Evolutionary conservation across 1,140 invertebrate species (phyloP), one percentile per base, ranked within the genome.

Genomic region (Batillaria attramentaria): DNA sequence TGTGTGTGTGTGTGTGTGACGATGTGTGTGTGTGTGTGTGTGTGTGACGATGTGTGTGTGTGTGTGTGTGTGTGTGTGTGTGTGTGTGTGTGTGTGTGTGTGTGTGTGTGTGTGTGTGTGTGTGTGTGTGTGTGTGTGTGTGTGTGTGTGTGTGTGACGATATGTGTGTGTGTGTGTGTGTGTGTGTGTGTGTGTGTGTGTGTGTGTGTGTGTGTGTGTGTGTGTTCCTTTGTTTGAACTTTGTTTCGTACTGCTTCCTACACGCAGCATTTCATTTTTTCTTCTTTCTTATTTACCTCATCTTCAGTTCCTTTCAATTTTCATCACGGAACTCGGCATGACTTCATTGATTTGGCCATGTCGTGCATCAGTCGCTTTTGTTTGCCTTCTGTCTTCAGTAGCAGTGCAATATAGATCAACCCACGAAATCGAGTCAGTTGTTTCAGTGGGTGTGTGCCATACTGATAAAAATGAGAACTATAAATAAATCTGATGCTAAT

Each of bases 71-170:
- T 72, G 39, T 54, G 42, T 72, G 42, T 54, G 42, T 72, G 42
- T 35, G 5, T 72, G 42, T 35, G 39, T 72, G 42, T 35, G 42
- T 72, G 42, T 35, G 42, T 72, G 70, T 35, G 70, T 28, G 70
- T 28, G 70, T 72, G 70, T 28, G 42, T 69, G 66, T 42, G 66
- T 69, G 66, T 42, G 66, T 69, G 66, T 42, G 66, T 69, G 66
- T 42, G 37, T 69, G 37, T 69, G 66, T 42, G 37, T 69, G 66
- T 42, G 37, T 39, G 66, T 69, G 66, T 69, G 66, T 39, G 35
- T 69, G 66, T 69, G 35, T 69, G 35, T 69, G 66, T 41, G 35
- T 39, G 35, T 69, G 35, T 69, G 35, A 24, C 3, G 2, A 13
- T 69, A 39, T 69, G 35, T 41, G 66, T 42, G 66, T 69, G 66